phyloP scores from a whole-genome alignment of 1,140 invertebrate species.

The Pinna nobilis region DNA sequence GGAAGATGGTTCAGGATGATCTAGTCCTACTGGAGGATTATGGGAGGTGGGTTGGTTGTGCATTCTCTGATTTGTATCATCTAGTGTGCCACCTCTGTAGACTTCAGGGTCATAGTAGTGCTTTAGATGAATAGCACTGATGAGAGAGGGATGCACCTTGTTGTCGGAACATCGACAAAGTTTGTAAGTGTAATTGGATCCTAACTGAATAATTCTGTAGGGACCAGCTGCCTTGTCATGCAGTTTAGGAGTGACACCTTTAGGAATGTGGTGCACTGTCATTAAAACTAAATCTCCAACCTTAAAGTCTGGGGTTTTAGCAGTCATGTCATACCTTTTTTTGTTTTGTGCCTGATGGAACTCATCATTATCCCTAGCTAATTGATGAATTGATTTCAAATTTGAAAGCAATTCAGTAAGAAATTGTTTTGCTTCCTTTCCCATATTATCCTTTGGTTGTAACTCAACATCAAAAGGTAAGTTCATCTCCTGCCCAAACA shows the following conservation, averaged over 20 bases:
- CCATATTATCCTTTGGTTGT: constrained; percentile 27
- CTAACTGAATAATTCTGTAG: constrained; percentile 20
- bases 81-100: neutral
- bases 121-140: constrained; percentile 22
- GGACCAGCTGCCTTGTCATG: constrained; percentile 28
- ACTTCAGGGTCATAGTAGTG: constrained; percentile 11
- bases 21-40: neutral
- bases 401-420: constrained; percentile 22
- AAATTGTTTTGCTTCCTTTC: constrained; percentile 16
- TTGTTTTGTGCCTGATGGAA: constrained; percentile 13
- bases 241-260: constrained; percentile 30
- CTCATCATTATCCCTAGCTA: constrained; percentile 30
- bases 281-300: constrained; percentile 12
- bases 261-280: constrained; percentile 9
- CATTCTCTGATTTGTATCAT: too few relatives aligned
- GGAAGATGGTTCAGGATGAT: neutral
- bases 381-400: constrained; percentile 31
- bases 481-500: constrained; percentile 35
- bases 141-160: neutral
- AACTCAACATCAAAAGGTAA: constrained; percentile 31
- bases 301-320: constrained; percentile 2
- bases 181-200: constrained; percentile 33
- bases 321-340: constrained; percentile 12
- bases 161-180: neutral
- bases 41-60: neutral